Percentiles rank a stretch among this genome's conserved stretches.
These are phyloP conservation scores for Sericinus montela DNA, from an alignment of 2,888 invertebrate genomes.

Conservation along the genomic window DNA sequence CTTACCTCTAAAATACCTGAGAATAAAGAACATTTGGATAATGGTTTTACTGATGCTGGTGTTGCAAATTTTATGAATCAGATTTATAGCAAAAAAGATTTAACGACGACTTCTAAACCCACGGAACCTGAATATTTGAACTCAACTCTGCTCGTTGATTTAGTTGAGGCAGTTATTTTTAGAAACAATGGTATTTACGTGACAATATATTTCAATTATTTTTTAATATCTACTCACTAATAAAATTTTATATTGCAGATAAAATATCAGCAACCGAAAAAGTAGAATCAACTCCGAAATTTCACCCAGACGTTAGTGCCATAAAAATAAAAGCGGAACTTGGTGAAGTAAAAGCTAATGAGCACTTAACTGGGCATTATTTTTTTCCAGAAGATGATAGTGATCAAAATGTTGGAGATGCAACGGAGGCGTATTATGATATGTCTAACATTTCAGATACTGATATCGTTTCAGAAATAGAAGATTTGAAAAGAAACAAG, in stretches of 20 bases:
- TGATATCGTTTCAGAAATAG: slow-evolving; percentile 57
- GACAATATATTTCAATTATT: neutral
- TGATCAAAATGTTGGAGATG: slow-evolving; percentile 38
- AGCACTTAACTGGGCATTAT: slow-evolving; percentile 63
- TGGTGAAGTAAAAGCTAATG: slow-evolving; percentile 46
- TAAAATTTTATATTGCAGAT: slow-evolving; percentile 36
- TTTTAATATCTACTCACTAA: neutral
- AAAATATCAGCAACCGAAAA: slow-evolving; percentile 33
- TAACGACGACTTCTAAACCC: slow-evolving; percentile 39
- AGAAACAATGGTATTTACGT: slow-evolving; percentile 48
- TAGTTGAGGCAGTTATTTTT: slow-evolving; percentile 70
- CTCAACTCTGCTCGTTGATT: slow-evolving; percentile 64
- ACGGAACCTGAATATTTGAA: slow-evolving; percentile 50
- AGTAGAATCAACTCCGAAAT: slow-evolving; percentile 29
- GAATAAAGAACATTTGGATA: slow-evolving; percentile 32
- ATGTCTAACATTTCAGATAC: slow-evolving; percentile 40
- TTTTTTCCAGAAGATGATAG: slow-evolving; percentile 69
- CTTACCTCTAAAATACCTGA: slow-evolving; percentile 33
- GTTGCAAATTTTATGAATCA: slow-evolving; percentile 55
- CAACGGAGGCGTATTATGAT: slow-evolving; percentile 55
- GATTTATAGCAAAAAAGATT: slow-evolving; percentile 54
- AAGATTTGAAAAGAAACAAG: slow-evolving; percentile 51
- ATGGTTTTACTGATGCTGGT: slow-evolving; percentile 44
- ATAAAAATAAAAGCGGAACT: slow-evolving; percentile 61
- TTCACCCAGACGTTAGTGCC: slow-evolving; percentile 37